Conservation (phyloP, 2,888 invertebrate genomes). For the Tridacna gigas region DNA sequence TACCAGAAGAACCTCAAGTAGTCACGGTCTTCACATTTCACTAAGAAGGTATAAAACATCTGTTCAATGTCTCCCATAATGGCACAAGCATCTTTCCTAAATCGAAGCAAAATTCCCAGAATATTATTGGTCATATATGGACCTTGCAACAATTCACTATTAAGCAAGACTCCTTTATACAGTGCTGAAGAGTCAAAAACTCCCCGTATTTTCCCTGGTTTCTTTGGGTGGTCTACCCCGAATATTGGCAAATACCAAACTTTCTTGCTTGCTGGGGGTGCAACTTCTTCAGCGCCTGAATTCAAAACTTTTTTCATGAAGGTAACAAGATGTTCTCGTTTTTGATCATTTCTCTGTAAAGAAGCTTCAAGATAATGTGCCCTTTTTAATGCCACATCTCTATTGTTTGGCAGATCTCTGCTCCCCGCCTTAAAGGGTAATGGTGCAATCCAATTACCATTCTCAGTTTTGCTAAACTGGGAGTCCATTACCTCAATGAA, state of each 20-base stretch:
- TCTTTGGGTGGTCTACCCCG: slow-evolving; percentile 33
- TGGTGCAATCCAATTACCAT: slow-evolving; percentile 44
- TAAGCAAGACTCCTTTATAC: slow-evolving; percentile 32
- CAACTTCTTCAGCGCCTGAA: slow-evolving; percentile 37
- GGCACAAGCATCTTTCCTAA: slow-evolving; percentile 47
- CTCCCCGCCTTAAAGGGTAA: slow-evolving; percentile 38
- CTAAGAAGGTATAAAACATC: slow-evolving; percentile 63
- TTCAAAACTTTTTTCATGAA: slow-evolving; percentile 32
- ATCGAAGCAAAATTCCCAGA: slow-evolving; percentile 52
- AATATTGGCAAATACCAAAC: slow-evolving; percentile 63
- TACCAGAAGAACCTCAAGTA: slow-evolving; percentile 65
- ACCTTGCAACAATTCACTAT: slow-evolving; percentile 6
- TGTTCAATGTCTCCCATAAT: slow-evolving; percentile 58
- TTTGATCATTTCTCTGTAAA: not conserved
- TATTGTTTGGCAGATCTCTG: slow-evolving; percentile 39
- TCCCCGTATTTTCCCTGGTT: slow-evolving; percentile 27
- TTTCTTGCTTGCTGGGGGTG: slow-evolving; percentile 26
- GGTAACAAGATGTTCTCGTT: not conserved
- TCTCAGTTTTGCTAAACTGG: slow-evolving; percentile 26
- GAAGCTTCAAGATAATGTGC: not conserved
- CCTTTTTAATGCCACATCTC: slow-evolving; percentile 24
- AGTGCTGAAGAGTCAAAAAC: slow-evolving; percentile 59
- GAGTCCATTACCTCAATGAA: slow-evolving; percentile 37
- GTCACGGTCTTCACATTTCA: slow-evolving; percentile 52
- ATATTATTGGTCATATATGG: slow-evolving; percentile 55